Evolutionary conservation across 2,888 invertebrate species (phyloP).

Genomic region (Podotricha telesiphe): DNA sequence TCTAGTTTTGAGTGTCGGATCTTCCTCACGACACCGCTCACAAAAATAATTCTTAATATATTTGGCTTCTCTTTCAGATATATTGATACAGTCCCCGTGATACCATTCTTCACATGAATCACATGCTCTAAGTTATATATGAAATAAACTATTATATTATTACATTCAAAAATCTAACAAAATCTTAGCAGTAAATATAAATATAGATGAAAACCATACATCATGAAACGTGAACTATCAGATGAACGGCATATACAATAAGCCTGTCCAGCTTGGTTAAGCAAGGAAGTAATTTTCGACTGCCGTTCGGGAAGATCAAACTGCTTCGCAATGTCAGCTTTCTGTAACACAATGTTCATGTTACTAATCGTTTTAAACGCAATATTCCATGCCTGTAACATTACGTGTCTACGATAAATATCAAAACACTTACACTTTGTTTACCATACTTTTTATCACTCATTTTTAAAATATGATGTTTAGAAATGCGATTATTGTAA

Average conservation of each 20-base stretch:
- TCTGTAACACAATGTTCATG: constrained; percentile 71
- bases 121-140: constrained; percentile 88
- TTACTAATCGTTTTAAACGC: neutral
- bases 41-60: constrained; percentile 97
- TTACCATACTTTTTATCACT: constrained; percentile 69
- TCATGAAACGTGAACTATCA: constrained; percentile 98
- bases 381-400: neutral
- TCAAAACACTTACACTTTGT: constrained; percentile 66
- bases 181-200: neutral
- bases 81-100: constrained; percentile 98
- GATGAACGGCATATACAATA: constrained; percentile 98
- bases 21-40: constrained; percentile 91
- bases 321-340: constrained; percentile 95
- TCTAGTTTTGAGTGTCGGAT: constrained; percentile 88
- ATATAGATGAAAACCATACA: constrained; percentile 68
- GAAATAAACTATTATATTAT: neutral
- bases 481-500: neutral
- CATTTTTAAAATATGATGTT: constrained; percentile 53
- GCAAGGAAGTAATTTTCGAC: constrained; percentile 93
- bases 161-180: neutral
- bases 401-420: neutral
- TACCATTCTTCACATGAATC: constrained; percentile 99
- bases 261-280: constrained; percentile 95
- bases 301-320: constrained; percentile 95
- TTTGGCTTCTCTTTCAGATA: constrained; percentile 96